Percentiles rank a stretch among this genome's conserved stretches.
These are phyloP conservation scores for Maccullochella peelii DNA, from an alignment of 2,113 vertebrate species.

Conservation along the genomic window DNA sequence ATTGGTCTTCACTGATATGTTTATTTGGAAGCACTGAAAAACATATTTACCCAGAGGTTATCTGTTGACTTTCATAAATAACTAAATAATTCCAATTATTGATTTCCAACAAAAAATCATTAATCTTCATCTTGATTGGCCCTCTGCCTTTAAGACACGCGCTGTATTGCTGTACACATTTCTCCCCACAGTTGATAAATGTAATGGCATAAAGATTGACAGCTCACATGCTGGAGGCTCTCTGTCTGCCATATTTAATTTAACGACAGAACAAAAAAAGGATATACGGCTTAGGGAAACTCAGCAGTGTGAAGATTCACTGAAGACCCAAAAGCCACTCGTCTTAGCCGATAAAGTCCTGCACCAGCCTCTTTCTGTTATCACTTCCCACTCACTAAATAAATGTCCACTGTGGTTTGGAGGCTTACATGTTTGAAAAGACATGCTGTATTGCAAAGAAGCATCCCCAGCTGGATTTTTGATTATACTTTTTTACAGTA, in stretches of 20 bases:
- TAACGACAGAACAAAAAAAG: neutral
- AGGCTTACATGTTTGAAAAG: neutral
- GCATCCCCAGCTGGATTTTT: neutral
- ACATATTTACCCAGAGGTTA: neutral
- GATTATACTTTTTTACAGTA: neutral
- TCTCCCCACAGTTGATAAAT: neutral
- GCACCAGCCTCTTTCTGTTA: neutral
- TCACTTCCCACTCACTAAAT: neutral
- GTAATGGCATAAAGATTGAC: neutral
- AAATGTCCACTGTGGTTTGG: neutral
- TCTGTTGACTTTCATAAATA: neutral
- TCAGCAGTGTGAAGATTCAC: neutral
- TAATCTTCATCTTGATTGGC: neutral
- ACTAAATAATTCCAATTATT: neutral
- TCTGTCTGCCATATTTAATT: neutral
- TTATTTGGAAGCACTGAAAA: neutral
- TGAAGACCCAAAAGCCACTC: neutral
- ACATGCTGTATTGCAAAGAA: neutral
- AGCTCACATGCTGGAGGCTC: neutral
- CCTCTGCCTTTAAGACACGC: neutral
- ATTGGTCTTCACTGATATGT: neutral
- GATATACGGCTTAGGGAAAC: neutral
- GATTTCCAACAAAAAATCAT: neutral
- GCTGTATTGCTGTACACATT: neutral
- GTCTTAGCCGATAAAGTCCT: neutral